Evolutionary conservation across 2,113 vertebrate genomes (phyloP).

Genomic region (Ptyas mucosa): DNA sequence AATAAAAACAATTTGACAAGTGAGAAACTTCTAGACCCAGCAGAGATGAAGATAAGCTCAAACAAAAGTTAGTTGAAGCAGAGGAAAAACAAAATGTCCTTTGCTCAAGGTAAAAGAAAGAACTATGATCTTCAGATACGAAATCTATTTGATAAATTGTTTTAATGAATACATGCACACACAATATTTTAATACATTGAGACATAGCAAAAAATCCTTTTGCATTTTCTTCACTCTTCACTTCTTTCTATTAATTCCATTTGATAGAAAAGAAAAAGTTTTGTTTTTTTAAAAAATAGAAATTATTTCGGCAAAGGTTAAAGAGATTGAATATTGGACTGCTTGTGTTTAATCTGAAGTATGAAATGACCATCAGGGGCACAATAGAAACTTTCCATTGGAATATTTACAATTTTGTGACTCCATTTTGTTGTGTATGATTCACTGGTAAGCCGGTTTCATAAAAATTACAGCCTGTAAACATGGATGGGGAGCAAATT

Average conservation of each 20-base stretch:
- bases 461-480: not conserved
- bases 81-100: not conserved
- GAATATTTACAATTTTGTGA: not conserved
- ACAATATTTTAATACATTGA: not conserved
- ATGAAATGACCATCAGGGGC: not conserved
- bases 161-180: not conserved
- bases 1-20: constrained; percentile 10
- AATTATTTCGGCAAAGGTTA: not conserved
- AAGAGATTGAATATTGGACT: not conserved
- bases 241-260: not conserved
- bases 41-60: not conserved
- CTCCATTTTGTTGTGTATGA: not conserved
- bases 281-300: not conserved
- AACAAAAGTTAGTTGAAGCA: not conserved
- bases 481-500: not conserved
- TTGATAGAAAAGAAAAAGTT: not conserved
- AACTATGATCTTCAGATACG: not conserved
- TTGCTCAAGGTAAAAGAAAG: not conserved
- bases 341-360: not conserved
- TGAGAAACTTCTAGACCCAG: not conserved
- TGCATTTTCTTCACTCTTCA: not conserved
- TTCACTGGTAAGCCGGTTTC: not conserved
- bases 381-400: not conserved
- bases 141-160: not conserved
- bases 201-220: not conserved